Conservation (phyloP, 2,888 invertebrate species). For the Yponomeuta cagnagella region DNA sequence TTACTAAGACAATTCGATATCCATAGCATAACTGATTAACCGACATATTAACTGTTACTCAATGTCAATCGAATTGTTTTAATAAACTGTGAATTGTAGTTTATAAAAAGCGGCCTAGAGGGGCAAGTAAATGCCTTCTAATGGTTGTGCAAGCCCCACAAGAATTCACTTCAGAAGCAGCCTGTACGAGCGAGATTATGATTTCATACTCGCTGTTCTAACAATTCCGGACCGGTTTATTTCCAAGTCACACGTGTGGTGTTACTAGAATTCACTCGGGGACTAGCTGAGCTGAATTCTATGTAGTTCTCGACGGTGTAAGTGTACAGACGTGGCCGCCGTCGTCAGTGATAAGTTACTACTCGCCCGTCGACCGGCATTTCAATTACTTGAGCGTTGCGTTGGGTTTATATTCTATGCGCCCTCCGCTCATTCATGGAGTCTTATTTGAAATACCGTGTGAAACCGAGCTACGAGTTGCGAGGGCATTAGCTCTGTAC, state of each 20-base stretch:
- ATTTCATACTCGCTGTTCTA: not conserved
- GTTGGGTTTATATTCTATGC: constrained; percentile 8
- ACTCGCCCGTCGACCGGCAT: constrained; percentile 15
- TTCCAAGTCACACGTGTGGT: constrained; percentile 5
- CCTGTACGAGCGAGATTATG: not conserved
- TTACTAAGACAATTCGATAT: too few species aligned
- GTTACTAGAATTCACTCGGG: constrained; percentile 16
- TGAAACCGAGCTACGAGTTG: not conserved
- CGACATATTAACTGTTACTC: too few species aligned
- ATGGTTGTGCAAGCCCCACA: not conserved
- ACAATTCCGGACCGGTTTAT: constrained; percentile 3
- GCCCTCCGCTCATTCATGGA: constrained; percentile 1
- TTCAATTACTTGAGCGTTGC: constrained; percentile 16
- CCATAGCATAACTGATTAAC: too few species aligned
- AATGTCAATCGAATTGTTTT: too few species aligned
- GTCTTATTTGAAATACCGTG: not conserved
- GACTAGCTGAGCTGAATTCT: constrained; percentile 5
- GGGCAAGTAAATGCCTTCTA: too few species aligned
- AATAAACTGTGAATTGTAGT: too few species aligned
- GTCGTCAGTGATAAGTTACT: constrained; percentile 17
- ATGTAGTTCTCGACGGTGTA: not conserved
- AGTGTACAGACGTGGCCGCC: constrained; percentile 6
- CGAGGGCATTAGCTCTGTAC: constrained; percentile 11
- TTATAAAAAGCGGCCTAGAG: too few species aligned
- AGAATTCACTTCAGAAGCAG: not conserved